Conservation (phyloP, 2,113 vertebrate genomes). For the Balaenoptera acutorostrata region DNA sequence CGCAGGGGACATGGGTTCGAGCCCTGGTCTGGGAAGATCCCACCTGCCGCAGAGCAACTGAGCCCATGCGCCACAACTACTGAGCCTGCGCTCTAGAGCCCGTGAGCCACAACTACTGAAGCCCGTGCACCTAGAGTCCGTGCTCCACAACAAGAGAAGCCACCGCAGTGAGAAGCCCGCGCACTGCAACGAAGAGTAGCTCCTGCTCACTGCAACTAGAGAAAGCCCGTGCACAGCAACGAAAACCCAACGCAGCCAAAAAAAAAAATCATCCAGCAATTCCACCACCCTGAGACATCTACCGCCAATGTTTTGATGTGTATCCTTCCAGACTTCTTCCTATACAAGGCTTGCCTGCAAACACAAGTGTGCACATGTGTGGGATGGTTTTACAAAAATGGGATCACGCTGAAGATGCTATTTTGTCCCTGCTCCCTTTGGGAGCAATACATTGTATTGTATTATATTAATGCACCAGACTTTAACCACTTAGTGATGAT, state of each 20-base stretch:
- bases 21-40: no score
- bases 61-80: no score
- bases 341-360: background rate
- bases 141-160: no score
- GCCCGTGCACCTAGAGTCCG: no score
- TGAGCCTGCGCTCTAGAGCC: no score
- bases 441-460: background rate
- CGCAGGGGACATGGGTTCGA: no score
- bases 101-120: no score
- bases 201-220: no score
- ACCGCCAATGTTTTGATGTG: background rate
- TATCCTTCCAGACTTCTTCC: background rate
- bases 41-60: no score
- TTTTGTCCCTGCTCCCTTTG: background rate
- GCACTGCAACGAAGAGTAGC: no score
- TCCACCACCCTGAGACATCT: background rate
- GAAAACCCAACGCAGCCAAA: background rate
- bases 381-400: background rate
- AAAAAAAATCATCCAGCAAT: background rate
- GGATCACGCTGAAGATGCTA: background rate
- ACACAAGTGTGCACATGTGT: background rate
- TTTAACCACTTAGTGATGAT: background rate
- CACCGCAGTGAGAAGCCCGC: no score
- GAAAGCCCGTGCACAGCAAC: no score
- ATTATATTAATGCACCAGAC: background rate